Conservation (phyloP, 2,113 vertebrate genomes). For the Tapirus terrestris region DNA sequence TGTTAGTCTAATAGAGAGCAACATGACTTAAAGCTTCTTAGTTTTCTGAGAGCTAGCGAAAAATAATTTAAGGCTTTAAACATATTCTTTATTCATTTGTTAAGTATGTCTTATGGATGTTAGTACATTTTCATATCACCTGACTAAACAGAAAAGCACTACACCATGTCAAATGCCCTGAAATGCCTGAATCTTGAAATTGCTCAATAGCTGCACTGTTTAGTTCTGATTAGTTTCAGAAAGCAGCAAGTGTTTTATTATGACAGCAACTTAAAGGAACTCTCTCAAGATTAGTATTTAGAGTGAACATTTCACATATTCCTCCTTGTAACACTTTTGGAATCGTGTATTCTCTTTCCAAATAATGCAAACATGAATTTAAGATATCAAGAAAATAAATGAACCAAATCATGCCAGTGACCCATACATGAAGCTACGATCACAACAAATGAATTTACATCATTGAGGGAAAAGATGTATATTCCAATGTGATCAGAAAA, state of each 20-base stretch:
- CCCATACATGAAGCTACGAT: background rate
- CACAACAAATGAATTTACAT: slow-evolving; percentile 14
- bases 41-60: background rate
- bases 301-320: background rate
- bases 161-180: background rate
- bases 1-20: background rate
- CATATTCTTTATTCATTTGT: background rate
- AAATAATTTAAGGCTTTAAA: slow-evolving; percentile 1
- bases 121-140: background rate
- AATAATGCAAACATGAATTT: background rate
- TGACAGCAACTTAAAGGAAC: background rate
- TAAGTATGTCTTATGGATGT: background rate
- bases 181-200: background rate
- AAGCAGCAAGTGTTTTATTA: background rate
- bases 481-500: background rate
- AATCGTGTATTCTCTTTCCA: slow-evolving; percentile 1
- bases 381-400: slow-evolving; percentile 48
- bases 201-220: background rate
- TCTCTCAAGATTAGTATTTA: slow-evolving; percentile 24
- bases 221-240: slow-evolving; percentile 32
- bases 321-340: background rate
- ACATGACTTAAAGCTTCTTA: background rate
- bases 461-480: background rate
- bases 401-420: slow-evolving; percentile 38
- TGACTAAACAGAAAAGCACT: slow-evolving; percentile 44